Conservation (phyloP, 2,113 vertebrate genomes). For the Lichenostomus cassidix region DNA sequence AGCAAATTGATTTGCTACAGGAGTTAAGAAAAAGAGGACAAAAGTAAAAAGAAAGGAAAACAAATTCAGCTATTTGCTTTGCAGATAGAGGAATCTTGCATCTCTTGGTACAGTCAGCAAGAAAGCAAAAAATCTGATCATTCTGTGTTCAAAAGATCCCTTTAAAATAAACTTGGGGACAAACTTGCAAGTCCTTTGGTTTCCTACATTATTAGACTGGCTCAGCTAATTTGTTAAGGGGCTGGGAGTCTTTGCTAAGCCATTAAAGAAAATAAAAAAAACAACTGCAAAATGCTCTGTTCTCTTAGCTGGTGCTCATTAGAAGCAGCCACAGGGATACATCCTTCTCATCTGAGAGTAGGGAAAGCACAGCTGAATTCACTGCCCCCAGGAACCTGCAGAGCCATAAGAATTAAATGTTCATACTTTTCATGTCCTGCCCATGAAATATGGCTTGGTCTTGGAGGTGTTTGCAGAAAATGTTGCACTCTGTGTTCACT, state of each 20-base stretch:
- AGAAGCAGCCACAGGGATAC: background rate
- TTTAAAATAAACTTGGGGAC: background rate
- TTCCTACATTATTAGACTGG: background rate
- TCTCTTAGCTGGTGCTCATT: slow-evolving; percentile 7
- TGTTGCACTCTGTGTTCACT: background rate
- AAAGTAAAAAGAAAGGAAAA: too few relatives aligned
- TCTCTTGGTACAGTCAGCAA: background rate
- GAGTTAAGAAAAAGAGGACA: background rate
- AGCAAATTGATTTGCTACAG: background rate
- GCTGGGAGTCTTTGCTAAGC: background rate
- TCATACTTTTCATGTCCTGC: background rate
- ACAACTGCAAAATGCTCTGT: background rate
- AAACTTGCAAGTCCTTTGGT: background rate
- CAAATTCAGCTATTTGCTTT: background rate
- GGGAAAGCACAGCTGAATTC: slow-evolving; percentile 12
- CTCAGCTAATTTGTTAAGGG: background rate
- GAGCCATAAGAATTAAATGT: slow-evolving; percentile 7
- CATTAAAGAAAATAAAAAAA: background rate
- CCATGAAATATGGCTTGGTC: background rate
- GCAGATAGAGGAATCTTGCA: too few relatives aligned
- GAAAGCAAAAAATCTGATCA: background rate
- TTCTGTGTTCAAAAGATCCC: background rate
- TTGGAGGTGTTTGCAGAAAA: slow-evolving; percentile 20
- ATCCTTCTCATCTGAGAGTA: slow-evolving; percentile 8
- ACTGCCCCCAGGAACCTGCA: background rate